Evolutionary conservation across 92 coral and sea anemone genomes (phyloP).

Genomic region (Zoanthus sansibaricus): DNA sequence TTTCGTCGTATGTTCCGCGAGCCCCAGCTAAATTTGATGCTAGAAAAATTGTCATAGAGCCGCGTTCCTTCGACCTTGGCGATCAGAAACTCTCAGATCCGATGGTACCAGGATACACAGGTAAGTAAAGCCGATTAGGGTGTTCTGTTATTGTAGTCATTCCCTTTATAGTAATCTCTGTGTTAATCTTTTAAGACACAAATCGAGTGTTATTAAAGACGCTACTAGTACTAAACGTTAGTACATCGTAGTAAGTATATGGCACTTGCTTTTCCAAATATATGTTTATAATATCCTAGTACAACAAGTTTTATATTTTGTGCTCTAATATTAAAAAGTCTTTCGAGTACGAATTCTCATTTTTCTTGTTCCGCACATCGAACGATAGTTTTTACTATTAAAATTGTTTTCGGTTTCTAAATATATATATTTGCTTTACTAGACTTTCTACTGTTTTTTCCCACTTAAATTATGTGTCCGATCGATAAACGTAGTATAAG

Average conservation of each 20-base stretch:
- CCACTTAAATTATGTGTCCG: background rate
- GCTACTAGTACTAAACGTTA: background rate
- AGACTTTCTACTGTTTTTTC: background rate
- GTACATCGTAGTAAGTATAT: background rate
- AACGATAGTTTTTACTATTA: background rate
- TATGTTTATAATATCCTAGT: background rate
- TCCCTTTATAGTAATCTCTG: background rate
- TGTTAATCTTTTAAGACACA: conserved; percentile 37
- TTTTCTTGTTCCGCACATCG: background rate
- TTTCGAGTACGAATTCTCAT: background rate
- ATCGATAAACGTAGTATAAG: no score
- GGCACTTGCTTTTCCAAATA: background rate
- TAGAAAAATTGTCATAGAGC: conserved; percentile 70
- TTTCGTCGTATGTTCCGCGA: conserved; percentile 81
- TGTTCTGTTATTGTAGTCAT: background rate
- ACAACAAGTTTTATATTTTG: background rate
- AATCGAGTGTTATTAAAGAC: conserved; percentile 12
- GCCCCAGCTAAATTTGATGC: conserved; percentile 75
- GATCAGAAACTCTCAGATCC: conserved; percentile 90
- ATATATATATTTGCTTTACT: background rate
- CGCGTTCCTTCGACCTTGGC: conserved; percentile 89
- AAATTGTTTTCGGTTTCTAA: background rate
- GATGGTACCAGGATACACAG: conserved; percentile 99
- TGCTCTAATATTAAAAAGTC: background rate
- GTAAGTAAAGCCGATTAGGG: conserved; percentile 46